These are phyloP conservation scores for Anabacerthia variegaticeps DNA, from an alignment of 2,797 vertebrate species.

Conservation along the genomic window DNA sequence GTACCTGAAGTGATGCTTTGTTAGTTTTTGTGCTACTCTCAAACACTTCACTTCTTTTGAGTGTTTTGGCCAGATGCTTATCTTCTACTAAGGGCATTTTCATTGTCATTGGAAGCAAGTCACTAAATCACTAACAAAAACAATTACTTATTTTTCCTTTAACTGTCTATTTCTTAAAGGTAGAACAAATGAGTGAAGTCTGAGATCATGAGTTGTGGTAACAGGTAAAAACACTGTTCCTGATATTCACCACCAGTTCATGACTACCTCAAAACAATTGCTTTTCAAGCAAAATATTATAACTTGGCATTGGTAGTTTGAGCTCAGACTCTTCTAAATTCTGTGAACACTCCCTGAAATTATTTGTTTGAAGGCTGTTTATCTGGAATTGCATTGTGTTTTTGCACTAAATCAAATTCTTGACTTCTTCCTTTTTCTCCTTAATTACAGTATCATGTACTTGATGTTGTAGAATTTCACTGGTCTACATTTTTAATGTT, in stretches of 20 bases:
- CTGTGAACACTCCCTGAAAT: background rate
- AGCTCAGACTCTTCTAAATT: background rate
- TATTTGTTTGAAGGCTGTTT: background rate
- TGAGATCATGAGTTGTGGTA: background rate
- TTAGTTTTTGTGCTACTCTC: background rate
- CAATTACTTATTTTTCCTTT: background rate
- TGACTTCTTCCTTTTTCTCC: background rate
- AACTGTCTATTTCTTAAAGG: background rate
- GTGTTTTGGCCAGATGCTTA: background rate
- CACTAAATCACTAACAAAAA: background rate
- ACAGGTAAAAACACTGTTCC: background rate
- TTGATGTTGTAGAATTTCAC: background rate
- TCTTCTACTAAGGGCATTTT: background rate
- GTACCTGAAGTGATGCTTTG: background rate
- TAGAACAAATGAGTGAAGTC: background rate
- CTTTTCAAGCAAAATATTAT: background rate
- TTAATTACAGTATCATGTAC: background rate
- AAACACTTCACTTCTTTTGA: background rate
- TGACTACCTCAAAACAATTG: background rate
- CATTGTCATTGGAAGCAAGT: background rate
- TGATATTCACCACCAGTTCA: background rate
- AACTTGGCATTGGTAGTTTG: background rate
- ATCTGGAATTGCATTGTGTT: background rate
- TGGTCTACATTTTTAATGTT: background rate
- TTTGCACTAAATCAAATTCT: background rate